These are phyloP conservation scores for Nicator chloris DNA, from an alignment of 2,113 vertebrate genomes.

Conservation along the genomic window DNA sequence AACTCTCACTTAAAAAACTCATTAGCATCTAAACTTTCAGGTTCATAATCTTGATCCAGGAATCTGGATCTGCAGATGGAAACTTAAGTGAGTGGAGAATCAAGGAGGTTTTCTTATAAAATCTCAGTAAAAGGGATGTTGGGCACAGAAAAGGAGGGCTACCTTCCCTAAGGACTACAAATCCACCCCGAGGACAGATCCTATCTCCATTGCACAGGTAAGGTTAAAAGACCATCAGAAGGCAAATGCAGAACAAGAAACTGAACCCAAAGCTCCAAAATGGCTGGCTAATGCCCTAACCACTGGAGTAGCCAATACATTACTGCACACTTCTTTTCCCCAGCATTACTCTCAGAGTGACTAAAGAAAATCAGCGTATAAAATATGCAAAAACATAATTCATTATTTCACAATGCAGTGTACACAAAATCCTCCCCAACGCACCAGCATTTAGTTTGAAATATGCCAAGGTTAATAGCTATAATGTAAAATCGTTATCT, in stretches of 20 bases:
- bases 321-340: neutral
- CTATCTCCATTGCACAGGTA: neutral
- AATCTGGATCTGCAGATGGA: neutral
- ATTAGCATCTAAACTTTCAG: neutral
- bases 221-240: neutral
- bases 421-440: neutral
- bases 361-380: neutral
- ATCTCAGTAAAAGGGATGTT: neutral
- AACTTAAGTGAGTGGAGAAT: neutral
- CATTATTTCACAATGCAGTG: neutral
- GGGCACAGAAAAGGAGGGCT: neutral
- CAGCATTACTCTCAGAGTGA: neutral
- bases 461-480: constrained; percentile 47
- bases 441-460: neutral
- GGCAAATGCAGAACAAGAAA: neutral
- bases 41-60: neutral
- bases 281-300: neutral
- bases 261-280: neutral
- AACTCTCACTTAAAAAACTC: neutral
- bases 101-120: neutral
- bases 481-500: constrained; percentile 55
- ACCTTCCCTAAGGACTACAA: neutral
- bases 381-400: neutral
- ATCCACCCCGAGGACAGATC: neutral
- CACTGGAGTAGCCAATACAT: neutral